Conservation (phyloP, 1,140 invertebrate species). For the Semibalanus balanoides region DNA sequence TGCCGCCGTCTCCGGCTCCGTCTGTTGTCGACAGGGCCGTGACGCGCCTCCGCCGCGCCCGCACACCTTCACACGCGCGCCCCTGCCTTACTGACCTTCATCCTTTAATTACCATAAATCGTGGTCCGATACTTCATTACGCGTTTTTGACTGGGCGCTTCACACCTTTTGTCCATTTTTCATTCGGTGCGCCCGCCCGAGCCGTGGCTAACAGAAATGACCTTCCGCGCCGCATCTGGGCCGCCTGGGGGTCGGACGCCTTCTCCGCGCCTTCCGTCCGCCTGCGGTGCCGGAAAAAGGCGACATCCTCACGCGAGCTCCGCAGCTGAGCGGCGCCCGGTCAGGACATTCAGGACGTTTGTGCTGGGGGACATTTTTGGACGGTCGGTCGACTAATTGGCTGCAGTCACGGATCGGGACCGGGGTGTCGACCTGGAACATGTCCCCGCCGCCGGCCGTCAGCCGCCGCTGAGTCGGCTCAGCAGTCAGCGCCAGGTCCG, state of each 20-base stretch:
- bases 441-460: no score
- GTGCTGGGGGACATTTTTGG: neutral
- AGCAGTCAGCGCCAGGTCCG: no score
- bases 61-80: no score
- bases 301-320: neutral
- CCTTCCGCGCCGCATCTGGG: neutral
- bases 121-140: neutral
- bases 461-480: neutral
- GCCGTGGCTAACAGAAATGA: neutral
- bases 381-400: neutral
- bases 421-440: neutral
- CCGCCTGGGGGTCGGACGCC: neutral
- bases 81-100: no score
- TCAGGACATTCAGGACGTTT: neutral
- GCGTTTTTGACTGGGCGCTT: neutral
- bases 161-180: slow-evolving; percentile 2
- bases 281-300: neutral
- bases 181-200: neutral
- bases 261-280: neutral
- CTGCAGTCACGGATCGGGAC: neutral
- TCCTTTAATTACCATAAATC: neutral
- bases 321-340: no score
- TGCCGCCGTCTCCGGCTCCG: no score
- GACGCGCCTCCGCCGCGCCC: neutral
- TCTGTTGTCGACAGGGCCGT: neutral